Conservation (phyloP, 2,113 vertebrate genomes). For the Grallaria varia region DNA sequence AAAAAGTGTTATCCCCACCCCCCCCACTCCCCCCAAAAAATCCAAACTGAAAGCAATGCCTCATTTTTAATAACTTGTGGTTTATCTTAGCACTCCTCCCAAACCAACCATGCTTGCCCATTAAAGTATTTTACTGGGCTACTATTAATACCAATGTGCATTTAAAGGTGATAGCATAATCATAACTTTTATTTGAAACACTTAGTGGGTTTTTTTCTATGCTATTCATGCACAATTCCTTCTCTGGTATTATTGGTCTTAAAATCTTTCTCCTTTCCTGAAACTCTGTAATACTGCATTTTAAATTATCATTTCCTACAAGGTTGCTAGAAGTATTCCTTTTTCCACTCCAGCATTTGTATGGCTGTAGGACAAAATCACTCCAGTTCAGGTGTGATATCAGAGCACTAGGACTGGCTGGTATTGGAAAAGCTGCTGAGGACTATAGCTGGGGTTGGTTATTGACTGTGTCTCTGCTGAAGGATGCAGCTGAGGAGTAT, state of each 20-base stretch:
- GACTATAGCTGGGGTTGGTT: not conserved
- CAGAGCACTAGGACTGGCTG: not conserved
- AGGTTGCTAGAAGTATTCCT: not conserved
- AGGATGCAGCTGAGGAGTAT: not conserved
- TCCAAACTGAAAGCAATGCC: not conserved
- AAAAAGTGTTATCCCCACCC: not conserved
- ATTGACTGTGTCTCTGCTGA: not conserved
- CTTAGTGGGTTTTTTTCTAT: not conserved
- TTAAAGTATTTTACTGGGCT: not conserved
- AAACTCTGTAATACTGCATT: not conserved
- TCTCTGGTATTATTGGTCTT: not conserved
- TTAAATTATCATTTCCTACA: not conserved
- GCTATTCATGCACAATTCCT: not conserved
- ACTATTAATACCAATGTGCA: not conserved
- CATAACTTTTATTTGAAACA: not conserved
- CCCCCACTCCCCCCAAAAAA: no score
- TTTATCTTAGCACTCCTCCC: not conserved
- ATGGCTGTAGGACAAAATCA: not conserved
- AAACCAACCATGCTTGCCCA: accelerated
- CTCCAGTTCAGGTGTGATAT: not conserved
- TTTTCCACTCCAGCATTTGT: not conserved
- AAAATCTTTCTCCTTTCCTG: not conserved
- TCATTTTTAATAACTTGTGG: not conserved
- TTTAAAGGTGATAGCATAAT: not conserved
- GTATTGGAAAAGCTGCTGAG: not conserved